Conservation (phyloP, 1,140 invertebrate genomes). For the Orchestia grillus region DNA sequence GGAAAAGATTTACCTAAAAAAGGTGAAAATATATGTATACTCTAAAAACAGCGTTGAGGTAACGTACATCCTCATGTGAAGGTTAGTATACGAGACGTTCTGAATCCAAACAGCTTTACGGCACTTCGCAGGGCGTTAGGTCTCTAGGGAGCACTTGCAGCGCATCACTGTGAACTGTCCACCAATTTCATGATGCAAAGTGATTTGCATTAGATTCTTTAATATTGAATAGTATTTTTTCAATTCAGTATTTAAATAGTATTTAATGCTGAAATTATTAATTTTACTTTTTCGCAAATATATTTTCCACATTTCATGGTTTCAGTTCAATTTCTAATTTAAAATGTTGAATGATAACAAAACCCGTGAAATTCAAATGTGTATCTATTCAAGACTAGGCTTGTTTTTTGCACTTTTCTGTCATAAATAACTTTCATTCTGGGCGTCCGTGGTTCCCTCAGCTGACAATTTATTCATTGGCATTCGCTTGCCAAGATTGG, state of each 20-base stretch:
- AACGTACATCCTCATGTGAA: no score
- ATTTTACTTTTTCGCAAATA: background rate
- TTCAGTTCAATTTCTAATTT: background rate
- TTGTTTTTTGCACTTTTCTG: background rate
- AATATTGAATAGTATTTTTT: background rate
- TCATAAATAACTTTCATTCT: background rate
- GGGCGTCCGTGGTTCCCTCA: background rate
- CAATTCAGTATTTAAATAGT: no score
- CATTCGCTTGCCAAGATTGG: background rate
- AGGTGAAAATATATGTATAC: no score
- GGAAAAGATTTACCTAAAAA: no score
- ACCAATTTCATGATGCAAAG: background rate
- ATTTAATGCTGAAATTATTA: background rate
- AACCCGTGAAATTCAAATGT: background rate
- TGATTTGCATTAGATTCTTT: background rate
- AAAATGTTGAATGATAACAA: background rate
- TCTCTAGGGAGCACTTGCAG: background rate
- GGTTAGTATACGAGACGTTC: no score
- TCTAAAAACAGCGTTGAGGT: no score
- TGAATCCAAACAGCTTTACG: background rate
- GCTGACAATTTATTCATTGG: background rate
- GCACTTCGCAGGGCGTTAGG: background rate
- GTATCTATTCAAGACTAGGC: background rate
- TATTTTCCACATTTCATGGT: background rate
- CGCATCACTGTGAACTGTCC: background rate